Conservation (phyloP, 2,888 invertebrate genomes). For the Athalia circularis region DNA sequence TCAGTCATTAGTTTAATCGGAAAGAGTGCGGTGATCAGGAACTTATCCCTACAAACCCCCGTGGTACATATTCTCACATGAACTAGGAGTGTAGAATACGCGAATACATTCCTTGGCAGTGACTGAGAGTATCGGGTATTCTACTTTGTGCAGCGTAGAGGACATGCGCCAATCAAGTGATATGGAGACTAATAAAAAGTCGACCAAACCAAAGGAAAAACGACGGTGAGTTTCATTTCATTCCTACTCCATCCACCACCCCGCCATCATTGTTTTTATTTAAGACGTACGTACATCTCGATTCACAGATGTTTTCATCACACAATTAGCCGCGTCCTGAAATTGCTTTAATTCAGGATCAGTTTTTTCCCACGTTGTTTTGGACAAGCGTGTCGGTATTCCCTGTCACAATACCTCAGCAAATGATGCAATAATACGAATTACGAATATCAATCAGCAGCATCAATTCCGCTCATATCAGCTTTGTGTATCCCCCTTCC, state of each 20-base stretch:
- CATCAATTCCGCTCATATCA: not conserved
- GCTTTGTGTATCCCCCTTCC: slow-evolving; percentile 8
- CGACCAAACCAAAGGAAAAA: slow-evolving; percentile 79
- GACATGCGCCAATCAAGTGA: slow-evolving; percentile 31
- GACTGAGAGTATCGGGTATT: slow-evolving; percentile 59
- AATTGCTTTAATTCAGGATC: too few species aligned
- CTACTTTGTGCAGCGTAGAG: not conserved
- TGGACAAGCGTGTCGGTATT: not conserved
- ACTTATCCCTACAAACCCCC: not conserved
- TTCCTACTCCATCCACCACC: not conserved
- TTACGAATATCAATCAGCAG: not conserved
- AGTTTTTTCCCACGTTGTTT: too few species aligned
- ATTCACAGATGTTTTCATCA: not conserved
- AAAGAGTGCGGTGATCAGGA: slow-evolving; percentile 23
- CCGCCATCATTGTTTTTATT: too few species aligned
- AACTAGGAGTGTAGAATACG: slow-evolving; percentile 25
- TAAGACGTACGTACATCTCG: too few species aligned
- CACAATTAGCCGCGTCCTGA: slow-evolving; percentile 2
- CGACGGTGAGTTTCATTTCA: slow-evolving; percentile 78
- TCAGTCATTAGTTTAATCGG: slow-evolving; percentile 14
- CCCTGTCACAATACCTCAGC: not conserved
- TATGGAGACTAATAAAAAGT: slow-evolving; percentile 54
- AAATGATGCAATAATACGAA: slow-evolving; percentile 19
- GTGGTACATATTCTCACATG: not conserved
- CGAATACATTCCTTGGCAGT: slow-evolving; percentile 64